phyloP scores from a whole-genome alignment of 2,113 vertebrate genomes.

The Pachyramphus minor region DNA sequence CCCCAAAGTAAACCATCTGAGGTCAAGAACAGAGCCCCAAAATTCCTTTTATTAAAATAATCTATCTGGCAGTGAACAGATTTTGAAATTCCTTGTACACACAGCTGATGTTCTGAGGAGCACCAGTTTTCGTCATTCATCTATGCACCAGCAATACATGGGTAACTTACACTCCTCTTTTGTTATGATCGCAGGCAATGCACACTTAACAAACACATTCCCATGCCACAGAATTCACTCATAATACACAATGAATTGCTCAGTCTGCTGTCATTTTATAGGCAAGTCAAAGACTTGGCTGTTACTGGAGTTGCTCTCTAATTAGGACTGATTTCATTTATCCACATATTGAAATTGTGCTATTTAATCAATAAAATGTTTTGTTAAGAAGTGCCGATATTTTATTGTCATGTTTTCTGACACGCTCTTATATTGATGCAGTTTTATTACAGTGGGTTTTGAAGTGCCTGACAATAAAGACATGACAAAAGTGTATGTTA shows the following conservation, averaged over 20 bases:
- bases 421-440: neutral
- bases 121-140: neutral
- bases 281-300: neutral
- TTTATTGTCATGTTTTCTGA: neutral
- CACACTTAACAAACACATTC: neutral
- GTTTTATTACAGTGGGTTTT: neutral
- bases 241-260: neutral
- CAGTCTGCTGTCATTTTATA: neutral
- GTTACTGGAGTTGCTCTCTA: neutral
- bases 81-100: neutral
- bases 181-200: neutral
- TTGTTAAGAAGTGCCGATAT: neutral
- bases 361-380: neutral
- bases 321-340: neutral
- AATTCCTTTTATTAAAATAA: neutral
- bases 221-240: neutral
- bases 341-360: neutral
- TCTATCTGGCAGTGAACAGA: neutral
- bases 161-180: neutral
- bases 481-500: fast-evolving
- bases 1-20: neutral
- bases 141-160: neutral
- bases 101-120: neutral
- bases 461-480: neutral
- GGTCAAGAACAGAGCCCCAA: neutral